Evolutionary conservation across 2,888 invertebrate genomes (phyloP).

Genomic region (Oeneis ivallda): DNA sequence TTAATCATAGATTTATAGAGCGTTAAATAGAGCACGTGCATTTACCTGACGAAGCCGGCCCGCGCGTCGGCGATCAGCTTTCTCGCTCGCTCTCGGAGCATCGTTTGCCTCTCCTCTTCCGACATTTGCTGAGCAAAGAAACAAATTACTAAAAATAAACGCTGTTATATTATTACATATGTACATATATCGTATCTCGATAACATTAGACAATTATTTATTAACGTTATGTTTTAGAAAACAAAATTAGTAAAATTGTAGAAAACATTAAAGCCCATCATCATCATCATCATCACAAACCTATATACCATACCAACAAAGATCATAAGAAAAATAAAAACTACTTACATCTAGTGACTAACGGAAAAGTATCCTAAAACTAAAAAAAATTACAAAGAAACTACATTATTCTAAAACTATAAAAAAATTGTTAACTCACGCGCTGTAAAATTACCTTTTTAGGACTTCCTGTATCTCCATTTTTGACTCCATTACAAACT

Average conservation of each 20-base stretch:
- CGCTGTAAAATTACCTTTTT: conserved; percentile 59
- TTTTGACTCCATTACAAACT: conserved; percentile 60
- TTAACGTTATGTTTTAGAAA: no score
- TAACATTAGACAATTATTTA: no score
- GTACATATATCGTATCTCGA: no score
- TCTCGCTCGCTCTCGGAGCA: conserved; percentile 93
- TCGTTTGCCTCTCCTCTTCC: conserved; percentile 93
- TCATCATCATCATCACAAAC: no score
- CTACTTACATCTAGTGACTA: no score
- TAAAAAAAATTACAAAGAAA: not conserved
- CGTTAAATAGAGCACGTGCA: no score
- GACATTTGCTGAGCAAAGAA: conserved; percentile 70
- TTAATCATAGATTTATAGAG: no score
- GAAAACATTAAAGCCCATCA: no score
- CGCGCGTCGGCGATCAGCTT: conserved; percentile 94
- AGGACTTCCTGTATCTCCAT: conserved; percentile 64
- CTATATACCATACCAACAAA: no score
- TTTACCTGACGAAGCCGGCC: conserved; percentile 75
- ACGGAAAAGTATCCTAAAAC: not conserved
- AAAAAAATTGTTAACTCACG: not conserved
- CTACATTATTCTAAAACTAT: conserved; percentile 12
- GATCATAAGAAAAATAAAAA: no score
- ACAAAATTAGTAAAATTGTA: no score
- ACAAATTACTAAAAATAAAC: not conserved
- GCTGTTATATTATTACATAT: no score